phyloP scores from a whole-genome alignment of 2,113 vertebrate species.

The Labeo catla region DNA sequence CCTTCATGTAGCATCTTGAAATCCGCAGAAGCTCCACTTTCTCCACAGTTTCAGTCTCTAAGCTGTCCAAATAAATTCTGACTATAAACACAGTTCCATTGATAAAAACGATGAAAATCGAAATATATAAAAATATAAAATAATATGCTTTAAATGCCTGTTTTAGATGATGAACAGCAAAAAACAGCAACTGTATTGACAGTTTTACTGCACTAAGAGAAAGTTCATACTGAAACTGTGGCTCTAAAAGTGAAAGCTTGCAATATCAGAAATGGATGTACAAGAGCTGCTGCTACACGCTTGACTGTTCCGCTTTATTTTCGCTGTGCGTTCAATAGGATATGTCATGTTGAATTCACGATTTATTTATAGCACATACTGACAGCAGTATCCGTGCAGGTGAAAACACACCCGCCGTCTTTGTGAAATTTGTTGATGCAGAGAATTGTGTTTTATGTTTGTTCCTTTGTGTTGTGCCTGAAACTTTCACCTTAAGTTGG shows the following conservation, averaged over 20 bases:
- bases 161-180: not conserved
- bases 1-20: not conserved
- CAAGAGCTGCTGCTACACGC: not conserved
- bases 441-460: slow-evolving; percentile 12
- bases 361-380: slow-evolving; percentile 18
- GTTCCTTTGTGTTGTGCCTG: not conserved
- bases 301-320: slow-evolving; percentile 4
- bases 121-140: not conserved
- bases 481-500: not conserved
- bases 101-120: not conserved
- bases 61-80: not conserved
- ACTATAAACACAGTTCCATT: not conserved
- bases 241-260: not conserved
- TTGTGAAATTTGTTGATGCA: not conserved
- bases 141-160: not conserved
- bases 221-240: not conserved
- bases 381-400: slow-evolving; percentile 5
- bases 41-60: not conserved
- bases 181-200: not conserved
- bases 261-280: slow-evolving; percentile 19
- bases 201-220: not conserved
- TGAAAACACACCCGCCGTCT: not conserved
- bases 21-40: not conserved
- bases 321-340: slow-evolving; percentile 5
- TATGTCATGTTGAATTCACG: not conserved